Conservation (phyloP, 2,888 invertebrate genomes). For the Trissolcus japonicus region DNA sequence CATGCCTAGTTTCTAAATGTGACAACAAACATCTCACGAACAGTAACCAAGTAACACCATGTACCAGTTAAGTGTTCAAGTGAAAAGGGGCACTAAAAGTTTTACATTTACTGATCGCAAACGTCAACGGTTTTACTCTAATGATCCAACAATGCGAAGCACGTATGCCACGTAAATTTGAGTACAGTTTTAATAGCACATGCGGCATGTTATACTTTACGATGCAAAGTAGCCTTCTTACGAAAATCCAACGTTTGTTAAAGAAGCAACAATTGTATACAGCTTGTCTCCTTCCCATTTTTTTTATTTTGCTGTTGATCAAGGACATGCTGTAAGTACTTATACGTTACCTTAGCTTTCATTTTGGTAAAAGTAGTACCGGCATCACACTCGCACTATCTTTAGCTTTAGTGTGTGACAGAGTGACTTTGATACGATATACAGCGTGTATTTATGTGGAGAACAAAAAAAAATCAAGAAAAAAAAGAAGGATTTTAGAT, state of each 20-base stretch:
- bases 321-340: constrained; percentile 64
- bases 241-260: constrained; percentile 50
- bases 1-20: constrained; percentile 41
- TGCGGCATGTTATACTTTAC: constrained; percentile 52
- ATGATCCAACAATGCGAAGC: constrained; percentile 53
- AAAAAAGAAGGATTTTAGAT: constrained; percentile 10
- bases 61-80: constrained; percentile 37
- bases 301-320: constrained; percentile 54
- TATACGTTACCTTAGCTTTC: constrained; percentile 73
- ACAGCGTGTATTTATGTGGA: constrained; percentile 51
- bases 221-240: constrained; percentile 53
- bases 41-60: constrained; percentile 28
- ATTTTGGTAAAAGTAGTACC: constrained; percentile 61
- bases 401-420: constrained; percentile 60
- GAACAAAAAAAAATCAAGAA: constrained; percentile 14
- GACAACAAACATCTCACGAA: constrained; percentile 51
- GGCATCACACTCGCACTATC: constrained; percentile 61
- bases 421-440: constrained; percentile 57
- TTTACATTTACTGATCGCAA: constrained; percentile 49
- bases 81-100: constrained; percentile 48
- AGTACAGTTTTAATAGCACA: constrained; percentile 50
- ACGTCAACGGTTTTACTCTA: constrained; percentile 41
- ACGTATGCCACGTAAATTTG: constrained; percentile 44
- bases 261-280: constrained; percentile 51
- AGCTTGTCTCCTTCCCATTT: constrained; percentile 48